These are phyloP conservation scores for Battus philenor DNA, from an alignment of 1,140 invertebrate genomes.

Conservation along the genomic window DNA sequence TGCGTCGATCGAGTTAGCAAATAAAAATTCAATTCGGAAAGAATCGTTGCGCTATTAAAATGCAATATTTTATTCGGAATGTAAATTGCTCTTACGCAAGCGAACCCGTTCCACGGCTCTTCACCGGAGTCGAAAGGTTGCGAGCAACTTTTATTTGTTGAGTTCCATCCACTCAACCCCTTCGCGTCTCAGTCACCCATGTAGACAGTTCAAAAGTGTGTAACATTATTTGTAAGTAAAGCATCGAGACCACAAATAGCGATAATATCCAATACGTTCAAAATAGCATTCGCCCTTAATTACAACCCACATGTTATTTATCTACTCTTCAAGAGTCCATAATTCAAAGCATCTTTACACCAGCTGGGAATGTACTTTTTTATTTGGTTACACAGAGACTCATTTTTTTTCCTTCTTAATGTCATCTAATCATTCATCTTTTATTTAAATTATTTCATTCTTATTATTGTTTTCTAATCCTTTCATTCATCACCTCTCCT, in stretches of 20 bases:
- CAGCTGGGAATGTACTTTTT: too few relatives aligned
- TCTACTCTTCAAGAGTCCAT: too few relatives aligned
- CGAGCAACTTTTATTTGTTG: constrained; percentile 11
- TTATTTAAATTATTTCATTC: too few relatives aligned
- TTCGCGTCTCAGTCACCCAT: constrained; percentile 7
- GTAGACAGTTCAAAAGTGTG: constrained; percentile 11
- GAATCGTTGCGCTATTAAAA: constrained; percentile 7
- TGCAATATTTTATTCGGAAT: constrained; percentile 10
- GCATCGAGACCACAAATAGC: background rate
- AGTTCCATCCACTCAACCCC: constrained; percentile 13
- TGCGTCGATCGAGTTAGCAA: background rate
- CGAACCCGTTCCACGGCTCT: constrained; percentile 3
- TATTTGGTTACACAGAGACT: too few relatives aligned
- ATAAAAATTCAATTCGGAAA: constrained; percentile 7
- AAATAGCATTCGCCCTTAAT: too few relatives aligned
- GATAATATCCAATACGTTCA: constrained; percentile 7
- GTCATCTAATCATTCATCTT: too few relatives aligned
- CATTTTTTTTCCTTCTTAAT: too few relatives aligned
- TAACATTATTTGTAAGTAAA: constrained; percentile 9
- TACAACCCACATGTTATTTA: too few relatives aligned
- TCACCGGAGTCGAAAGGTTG: constrained; percentile 5
- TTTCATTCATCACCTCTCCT: too few relatives aligned
- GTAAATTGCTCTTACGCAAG: constrained; percentile 9
- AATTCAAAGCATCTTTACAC: too few relatives aligned
- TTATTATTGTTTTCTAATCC: too few relatives aligned